These are phyloP conservation scores for Gnathonemus echidnorhynchus DNA, from an alignment of 2,113 vertebrate species.

Conservation along the genomic window DNA sequence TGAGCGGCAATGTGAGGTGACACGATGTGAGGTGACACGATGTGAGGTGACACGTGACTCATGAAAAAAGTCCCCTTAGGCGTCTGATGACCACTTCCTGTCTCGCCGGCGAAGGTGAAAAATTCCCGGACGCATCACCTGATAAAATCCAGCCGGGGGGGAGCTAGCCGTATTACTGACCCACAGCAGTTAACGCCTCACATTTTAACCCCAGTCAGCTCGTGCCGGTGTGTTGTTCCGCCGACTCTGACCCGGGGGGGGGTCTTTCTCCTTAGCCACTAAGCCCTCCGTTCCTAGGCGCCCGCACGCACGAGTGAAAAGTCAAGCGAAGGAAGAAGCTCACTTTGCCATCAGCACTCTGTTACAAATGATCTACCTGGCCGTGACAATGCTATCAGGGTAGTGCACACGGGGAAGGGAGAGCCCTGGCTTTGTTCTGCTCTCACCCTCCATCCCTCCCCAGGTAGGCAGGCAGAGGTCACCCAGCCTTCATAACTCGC, in stretches of 20 bases:
- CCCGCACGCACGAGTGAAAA: neutral
- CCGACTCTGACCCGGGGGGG: neutral
- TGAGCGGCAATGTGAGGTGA: neutral
- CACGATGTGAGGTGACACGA: neutral
- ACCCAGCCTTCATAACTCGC: neutral
- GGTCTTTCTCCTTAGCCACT: neutral
- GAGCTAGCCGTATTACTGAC: neutral
- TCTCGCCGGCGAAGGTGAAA: neutral
- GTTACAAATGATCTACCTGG: neutral
- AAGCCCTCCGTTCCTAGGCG: neutral
- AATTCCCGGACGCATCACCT: neutral
- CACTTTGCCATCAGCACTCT: neutral
- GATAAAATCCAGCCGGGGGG: neutral
- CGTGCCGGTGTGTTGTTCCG: neutral
- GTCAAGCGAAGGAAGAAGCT: neutral
- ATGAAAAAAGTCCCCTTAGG: neutral
- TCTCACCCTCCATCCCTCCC: neutral
- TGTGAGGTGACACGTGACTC: neutral
- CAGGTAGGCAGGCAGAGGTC: neutral
- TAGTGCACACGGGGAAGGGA: neutral
- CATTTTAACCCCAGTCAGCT: neutral
- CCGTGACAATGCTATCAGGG: neutral
- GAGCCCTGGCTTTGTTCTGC: neutral
- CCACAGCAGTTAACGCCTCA: neutral
- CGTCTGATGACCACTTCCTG: neutral